These are phyloP conservation scores for Nycticryphes semicollaris DNA, from an alignment of 2,113 vertebrate genomes.

Conservation along the genomic window DNA sequence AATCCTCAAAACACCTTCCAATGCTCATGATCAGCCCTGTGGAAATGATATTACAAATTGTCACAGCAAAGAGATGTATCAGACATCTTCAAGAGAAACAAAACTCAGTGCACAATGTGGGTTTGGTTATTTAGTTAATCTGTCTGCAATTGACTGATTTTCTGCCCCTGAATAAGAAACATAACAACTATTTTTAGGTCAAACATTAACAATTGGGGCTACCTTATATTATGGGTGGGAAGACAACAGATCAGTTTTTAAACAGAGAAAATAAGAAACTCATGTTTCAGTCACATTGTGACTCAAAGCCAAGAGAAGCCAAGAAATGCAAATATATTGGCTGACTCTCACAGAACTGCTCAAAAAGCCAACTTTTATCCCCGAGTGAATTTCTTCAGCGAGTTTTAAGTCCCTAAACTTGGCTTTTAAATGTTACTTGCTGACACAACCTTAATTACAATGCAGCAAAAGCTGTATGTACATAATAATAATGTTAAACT, in stretches of 20 bases:
- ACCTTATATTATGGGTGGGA: conserved; percentile 38
- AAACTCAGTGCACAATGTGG: not conserved
- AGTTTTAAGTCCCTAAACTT: conserved; percentile 25
- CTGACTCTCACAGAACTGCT: conserved; percentile 45
- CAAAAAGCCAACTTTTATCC: conserved; percentile 46
- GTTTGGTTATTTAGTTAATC: conserved; percentile 51
- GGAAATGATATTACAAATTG: not conserved
- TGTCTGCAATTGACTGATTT: conserved; percentile 36
- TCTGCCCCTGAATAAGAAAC: conserved; percentile 29
- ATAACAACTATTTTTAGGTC: not conserved
- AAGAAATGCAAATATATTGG: conserved; percentile 41
- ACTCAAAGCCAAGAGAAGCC: conserved; percentile 38
- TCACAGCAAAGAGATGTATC: not conserved
- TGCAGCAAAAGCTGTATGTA: not conserved
- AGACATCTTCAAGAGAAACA: not conserved
- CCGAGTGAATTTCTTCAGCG: conserved; percentile 5
- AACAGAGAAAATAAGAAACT: conserved; percentile 47
- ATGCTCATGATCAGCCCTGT: not conserved
- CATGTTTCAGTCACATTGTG: conserved; percentile 34
- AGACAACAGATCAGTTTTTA: conserved; percentile 8
- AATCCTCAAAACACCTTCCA: not conserved
- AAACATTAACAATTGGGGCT: not conserved
- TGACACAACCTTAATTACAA: conserved; percentile 40
- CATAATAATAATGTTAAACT: not conserved
- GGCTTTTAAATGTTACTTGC: conserved; percentile 37